Percentiles rank a stretch among this genome's conserved stretches.
phyloP scores from a whole-genome alignment of 2,888 invertebrate species.

The Phytoseiulus persimilis region DNA sequence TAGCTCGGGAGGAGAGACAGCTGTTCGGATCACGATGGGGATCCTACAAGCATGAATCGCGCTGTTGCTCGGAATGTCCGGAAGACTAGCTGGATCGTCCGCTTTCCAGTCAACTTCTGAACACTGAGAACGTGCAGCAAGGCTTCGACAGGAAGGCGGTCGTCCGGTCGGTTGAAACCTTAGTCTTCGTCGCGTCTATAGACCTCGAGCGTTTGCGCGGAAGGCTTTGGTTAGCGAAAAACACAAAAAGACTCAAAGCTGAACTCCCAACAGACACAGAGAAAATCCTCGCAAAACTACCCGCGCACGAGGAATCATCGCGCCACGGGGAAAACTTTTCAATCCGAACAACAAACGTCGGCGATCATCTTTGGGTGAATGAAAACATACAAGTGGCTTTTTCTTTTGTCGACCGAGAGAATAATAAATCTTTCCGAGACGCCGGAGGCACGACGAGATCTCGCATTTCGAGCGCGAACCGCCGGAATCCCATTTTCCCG shows the following conservation, averaged over 20 bases:
- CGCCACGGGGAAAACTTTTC: background rate
- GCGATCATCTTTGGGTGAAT: background rate
- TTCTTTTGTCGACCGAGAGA: background rate
- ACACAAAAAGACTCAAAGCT: background rate
- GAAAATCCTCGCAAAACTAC: background rate
- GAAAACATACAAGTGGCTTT: background rate
- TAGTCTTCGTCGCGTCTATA: background rate
- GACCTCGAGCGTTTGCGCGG: background rate
- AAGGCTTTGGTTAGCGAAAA: background rate
- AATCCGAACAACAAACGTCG: background rate
- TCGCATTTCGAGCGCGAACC: background rate
- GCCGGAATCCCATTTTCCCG: background rate
- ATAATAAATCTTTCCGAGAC: background rate
- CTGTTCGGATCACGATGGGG: background rate
- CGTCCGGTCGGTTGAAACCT: no score
- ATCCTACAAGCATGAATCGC: background rate
- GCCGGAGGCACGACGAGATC: background rate
- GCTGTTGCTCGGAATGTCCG: background rate
- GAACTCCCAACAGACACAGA: background rate
- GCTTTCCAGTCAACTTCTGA: background rate
- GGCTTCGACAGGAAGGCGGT: background rate
- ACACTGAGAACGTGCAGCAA: background rate
- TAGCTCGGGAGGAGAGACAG: background rate
- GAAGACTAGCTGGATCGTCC: background rate
- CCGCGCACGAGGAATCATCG: background rate